These are phyloP conservation scores for Smittia sp. DNA, from an alignment of 2,888 invertebrate genomes.

Conservation along the genomic window DNA sequence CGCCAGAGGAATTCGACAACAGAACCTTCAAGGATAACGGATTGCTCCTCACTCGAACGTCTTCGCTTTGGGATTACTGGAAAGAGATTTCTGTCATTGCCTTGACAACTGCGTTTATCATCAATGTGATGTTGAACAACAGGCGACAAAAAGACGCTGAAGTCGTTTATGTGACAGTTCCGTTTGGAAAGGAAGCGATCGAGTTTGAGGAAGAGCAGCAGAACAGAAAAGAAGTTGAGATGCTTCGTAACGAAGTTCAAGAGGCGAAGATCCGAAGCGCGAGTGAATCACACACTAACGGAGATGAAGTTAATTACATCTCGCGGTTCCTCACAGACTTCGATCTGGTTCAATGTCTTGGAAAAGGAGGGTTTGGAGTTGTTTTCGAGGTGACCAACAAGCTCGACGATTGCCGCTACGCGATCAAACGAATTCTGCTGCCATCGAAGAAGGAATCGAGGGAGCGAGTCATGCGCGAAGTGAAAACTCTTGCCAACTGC, in stretches of 20 bases:
- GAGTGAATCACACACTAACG: conserved; percentile 45
- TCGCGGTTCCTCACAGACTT: conserved; percentile 83
- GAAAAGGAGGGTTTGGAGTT: conserved; percentile 92
- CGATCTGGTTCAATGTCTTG: conserved; percentile 74
- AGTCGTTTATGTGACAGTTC: conserved; percentile 52
- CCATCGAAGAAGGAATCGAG: conserved; percentile 78
- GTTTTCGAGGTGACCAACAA: conserved; percentile 94
- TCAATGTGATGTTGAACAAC: conserved; percentile 62
- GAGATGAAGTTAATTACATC: conserved; percentile 45
- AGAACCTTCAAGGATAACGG: conserved; percentile 55
- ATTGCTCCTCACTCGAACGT: conserved; percentile 62
- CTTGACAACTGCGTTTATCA: conserved; percentile 66
- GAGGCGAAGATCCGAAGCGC: conserved; percentile 17
- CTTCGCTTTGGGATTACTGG: conserved; percentile 80
- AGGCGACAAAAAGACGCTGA: conserved; percentile 47
- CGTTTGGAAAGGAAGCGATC: conserved; percentile 50
- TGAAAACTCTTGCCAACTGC: conserved; percentile 88
- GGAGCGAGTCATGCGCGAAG: conserved; percentile 90
- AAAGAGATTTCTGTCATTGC: conserved; percentile 77
- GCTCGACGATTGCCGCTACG: conserved; percentile 91
- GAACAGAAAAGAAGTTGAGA: conserved; percentile 49
- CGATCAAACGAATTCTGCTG: conserved; percentile 88
- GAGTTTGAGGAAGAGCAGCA: conserved; percentile 46
- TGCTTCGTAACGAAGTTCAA: conserved; percentile 45
- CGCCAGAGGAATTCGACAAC: conserved; percentile 46